A percentile compares a stretch with the other conserved stretches of the same genome.
Conservation (phyloP, 1,140 invertebrate species). For the Drepana arcuata region DNA sequence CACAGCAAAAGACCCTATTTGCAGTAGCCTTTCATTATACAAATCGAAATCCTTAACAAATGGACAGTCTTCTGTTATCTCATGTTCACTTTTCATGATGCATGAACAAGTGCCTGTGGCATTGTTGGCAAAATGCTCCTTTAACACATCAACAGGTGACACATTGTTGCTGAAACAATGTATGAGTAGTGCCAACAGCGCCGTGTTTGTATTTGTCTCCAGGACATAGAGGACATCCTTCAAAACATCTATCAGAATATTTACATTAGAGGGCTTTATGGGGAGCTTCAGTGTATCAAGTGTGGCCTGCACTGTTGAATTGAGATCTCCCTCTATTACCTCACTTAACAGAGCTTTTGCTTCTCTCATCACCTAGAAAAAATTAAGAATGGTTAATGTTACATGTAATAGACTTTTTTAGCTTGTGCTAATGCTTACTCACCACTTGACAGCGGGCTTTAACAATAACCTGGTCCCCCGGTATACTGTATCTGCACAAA, state of each 20-base stretch:
- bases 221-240: slow-evolving; percentile 55
- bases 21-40: slow-evolving; percentile 75
- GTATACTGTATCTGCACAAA: slow-evolving; percentile 45
- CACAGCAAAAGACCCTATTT: slow-evolving; percentile 79
- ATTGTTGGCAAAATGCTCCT: slow-evolving; percentile 29
- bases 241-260: slow-evolving; percentile 53
- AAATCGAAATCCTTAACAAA: slow-evolving; percentile 76
- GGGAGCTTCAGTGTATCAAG: slow-evolving; percentile 40
- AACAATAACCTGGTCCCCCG: slow-evolving; percentile 41
- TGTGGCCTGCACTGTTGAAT: slow-evolving; percentile 26
- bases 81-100: slow-evolving; percentile 15
- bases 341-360: slow-evolving; percentile 48
- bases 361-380: slow-evolving; percentile 54
- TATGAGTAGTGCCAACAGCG: slow-evolving; percentile 44
- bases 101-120: slow-evolving; percentile 23
- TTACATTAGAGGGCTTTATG: slow-evolving; percentile 48
- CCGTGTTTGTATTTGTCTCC: slow-evolving; percentile 60
- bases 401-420: background rate
- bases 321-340: slow-evolving; percentile 35
- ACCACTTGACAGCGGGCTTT: slow-evolving; percentile 63
- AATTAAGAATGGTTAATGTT: background rate
- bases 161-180: slow-evolving; percentile 44
- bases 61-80: slow-evolving; percentile 30
- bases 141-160: slow-evolving; percentile 37
- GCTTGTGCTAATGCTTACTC: slow-evolving; percentile 15